A percentile compares a stretch with the other conserved stretches of the same genome.
Evolutionary conservation across 1,140 invertebrate genomes (phyloP).

Genomic region (Lithobius niger): DNA sequence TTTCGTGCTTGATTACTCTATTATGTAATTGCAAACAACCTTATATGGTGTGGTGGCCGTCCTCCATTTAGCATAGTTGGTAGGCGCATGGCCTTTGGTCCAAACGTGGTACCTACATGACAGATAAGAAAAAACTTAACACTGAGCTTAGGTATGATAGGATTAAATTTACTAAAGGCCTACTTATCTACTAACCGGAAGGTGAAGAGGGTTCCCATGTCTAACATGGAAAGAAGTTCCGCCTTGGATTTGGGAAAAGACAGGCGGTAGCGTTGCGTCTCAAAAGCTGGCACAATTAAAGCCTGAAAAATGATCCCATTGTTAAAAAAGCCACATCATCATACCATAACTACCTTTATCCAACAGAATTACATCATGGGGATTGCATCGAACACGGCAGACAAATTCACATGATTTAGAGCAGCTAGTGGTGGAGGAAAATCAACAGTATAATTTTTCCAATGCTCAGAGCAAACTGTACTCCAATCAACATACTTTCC

Average conservation of each 20-base stretch:
- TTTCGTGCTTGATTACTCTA: too few species aligned
- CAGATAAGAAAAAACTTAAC: not conserved
- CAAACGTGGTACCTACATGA: conserved; percentile 38
- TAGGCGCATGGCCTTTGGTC: conserved; percentile 70
- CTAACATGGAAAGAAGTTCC: conserved; percentile 59
- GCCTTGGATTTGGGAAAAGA: conserved; percentile 64
- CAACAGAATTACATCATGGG: too few species aligned
- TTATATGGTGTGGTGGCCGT: conserved; percentile 65
- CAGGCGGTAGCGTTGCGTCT: conserved; percentile 73
- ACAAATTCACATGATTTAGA: too few species aligned
- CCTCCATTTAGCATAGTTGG: conserved; percentile 71
- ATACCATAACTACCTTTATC: too few species aligned
- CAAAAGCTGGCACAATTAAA: conserved; percentile 79
- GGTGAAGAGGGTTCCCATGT: conserved; percentile 57
- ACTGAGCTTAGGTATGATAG: not conserved
- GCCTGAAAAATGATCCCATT: conserved; percentile 46
- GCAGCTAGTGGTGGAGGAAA: too few species aligned
- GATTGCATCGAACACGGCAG: too few species aligned
- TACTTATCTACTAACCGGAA: conserved; percentile 60
- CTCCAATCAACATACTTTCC: too few species aligned
- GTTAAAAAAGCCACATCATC: not conserved
- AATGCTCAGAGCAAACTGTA: too few species aligned
- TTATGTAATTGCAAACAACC: too few species aligned
- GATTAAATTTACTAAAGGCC: too few species aligned
- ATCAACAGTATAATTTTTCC: too few species aligned